A percentile compares a stretch with the other conserved stretches of the same genome.
These are phyloP conservation scores for Momotus momota DNA, from an alignment of 2,797 vertebrate genomes.

Conservation along the genomic window DNA sequence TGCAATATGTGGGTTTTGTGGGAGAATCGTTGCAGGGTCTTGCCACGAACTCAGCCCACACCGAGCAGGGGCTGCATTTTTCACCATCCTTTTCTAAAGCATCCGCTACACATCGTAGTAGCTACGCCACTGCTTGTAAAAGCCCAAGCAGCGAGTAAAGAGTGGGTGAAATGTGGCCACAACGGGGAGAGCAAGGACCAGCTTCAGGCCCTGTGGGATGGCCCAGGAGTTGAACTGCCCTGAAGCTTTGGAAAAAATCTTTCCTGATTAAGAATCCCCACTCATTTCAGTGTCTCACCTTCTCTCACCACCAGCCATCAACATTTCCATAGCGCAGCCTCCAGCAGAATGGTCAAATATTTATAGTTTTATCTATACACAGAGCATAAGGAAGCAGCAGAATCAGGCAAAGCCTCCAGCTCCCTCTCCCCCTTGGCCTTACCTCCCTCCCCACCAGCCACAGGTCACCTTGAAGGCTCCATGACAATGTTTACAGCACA, in stretches of 20 bases:
- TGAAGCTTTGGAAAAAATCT: background rate
- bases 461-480: background rate
- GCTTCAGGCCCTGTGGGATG: rapidly evolving
- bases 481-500: background rate
- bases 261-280: background rate
- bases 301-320: background rate
- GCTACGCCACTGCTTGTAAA: background rate
- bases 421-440: background rate
- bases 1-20: rapidly evolving
- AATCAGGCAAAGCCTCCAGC: background rate
- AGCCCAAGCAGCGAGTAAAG: background rate
- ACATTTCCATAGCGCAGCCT: background rate
- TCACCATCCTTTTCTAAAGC: background rate
- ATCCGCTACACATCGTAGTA: background rate
- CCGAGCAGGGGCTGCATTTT: background rate
- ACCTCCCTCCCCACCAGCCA: rapidly evolving
- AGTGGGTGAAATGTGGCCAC: rapidly evolving
- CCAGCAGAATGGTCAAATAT: background rate
- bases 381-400: background rate
- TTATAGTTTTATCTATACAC: background rate
- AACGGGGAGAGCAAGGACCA: background rate
- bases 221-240: background rate
- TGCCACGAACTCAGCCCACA: rapidly evolving
- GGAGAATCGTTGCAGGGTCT: background rate
- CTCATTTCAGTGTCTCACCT: background rate